Evolutionary conservation across 2,888 invertebrate genomes (phyloP), one percentile per base, ranked within the genome.

Genomic region (Macrosiphum euphorbiae): DNA sequence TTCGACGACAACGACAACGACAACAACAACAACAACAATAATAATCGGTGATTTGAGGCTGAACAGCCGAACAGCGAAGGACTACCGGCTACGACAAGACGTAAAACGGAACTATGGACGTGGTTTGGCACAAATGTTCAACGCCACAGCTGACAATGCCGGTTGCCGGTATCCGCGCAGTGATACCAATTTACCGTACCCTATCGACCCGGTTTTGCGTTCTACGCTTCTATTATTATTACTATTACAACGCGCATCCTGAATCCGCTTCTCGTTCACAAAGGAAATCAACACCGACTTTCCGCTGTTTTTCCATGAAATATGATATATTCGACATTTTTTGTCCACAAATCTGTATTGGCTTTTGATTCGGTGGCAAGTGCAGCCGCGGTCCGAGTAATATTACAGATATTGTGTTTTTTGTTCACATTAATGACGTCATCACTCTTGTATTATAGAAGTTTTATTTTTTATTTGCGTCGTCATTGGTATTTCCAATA

Each of bases 201-300:
- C 90, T 94, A 94, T 94, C 94, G 94, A 94, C 94, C 94, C 94
- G 94, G 94, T 94, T 94, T 94, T 90, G 90, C 86, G 90, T 90
- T 90, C 90, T n/a, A 78, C 78, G 67, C 90, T 90, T 44, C 35
- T 91, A 86, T 4, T n/a, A 41, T 20, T 58, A 55, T 50, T 86
- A 55, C 35, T 86, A 58, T 78, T 58, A 41, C 89, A 58, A 93
- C 50, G 90, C 94, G 87, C 86, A 44, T 87, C 92, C 89, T 84
- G 90, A 52, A 94, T 94, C 52, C 58, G 61, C 84, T 93, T 93
- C 61, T 88, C 55, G 78, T 88, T 88, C 92, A 92, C 88, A 92
- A 88, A 92, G 78, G 88, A 88, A 88, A 88, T 67, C 58, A 47
- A 87, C 92, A 50, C 67, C 44, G 47, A 89, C 26, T 90, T 85